These are phyloP conservation scores for Drosophila seguyi DNA, from an alignment of 1,140 invertebrate genomes.

Conservation along the genomic window DNA sequence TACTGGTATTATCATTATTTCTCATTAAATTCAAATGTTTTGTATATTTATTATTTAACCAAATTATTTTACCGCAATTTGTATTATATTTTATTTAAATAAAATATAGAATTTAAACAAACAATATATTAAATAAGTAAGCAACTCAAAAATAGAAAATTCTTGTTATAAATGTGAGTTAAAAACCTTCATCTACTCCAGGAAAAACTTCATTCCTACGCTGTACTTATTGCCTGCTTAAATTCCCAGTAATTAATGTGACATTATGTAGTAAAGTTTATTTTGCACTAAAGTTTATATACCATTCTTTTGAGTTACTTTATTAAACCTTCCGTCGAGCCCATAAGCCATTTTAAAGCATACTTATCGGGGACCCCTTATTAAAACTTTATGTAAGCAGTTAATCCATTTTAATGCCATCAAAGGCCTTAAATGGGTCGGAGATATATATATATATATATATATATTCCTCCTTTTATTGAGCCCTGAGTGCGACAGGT, in stretches of 20 bases:
- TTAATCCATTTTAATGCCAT: constrained; percentile 28
- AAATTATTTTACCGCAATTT: no score
- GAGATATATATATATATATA: neutral
- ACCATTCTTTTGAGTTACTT: constrained; percentile 3
- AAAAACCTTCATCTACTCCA: neutral
- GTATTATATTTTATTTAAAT: no score
- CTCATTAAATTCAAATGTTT: no score
- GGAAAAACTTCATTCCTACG: neutral
- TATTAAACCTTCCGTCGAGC: constrained; percentile 1
- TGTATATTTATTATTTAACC: no score
- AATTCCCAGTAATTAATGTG: neutral
- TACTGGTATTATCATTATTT: no score
- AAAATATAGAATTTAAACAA: no score
- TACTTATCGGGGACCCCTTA: constrained; percentile 6
- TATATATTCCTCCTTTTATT: neutral
- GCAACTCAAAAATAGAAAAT: no score
- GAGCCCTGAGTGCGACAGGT: neutral
- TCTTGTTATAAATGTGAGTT: neutral
- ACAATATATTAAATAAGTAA: no score
- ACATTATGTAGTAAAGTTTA: neutral
- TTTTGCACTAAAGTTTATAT: constrained; percentile 12
- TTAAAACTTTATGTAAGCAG: constrained; percentile 18
- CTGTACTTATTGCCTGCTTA: rapidly evolving
- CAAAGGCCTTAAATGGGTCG: constrained; percentile 5
- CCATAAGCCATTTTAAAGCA: constrained; percentile 9